Conservation (phyloP, 2,113 vertebrate species). For the Hyla sarda region DNA sequence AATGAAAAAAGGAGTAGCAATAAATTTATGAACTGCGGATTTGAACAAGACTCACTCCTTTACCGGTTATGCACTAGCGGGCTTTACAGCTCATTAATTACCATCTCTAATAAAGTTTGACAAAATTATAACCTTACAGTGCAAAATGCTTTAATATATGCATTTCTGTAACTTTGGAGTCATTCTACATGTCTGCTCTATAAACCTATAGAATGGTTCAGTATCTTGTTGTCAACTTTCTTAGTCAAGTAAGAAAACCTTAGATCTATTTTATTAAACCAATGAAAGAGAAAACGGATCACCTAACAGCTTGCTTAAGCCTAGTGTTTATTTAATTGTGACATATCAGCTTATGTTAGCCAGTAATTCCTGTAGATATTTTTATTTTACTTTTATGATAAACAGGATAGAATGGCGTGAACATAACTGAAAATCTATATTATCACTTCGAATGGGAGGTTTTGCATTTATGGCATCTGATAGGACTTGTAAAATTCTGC, state of each 20-base stretch:
- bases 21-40: conserved; percentile 80
- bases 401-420: not conserved
- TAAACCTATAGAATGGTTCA: conserved; percentile 77
- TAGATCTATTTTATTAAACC: conserved; percentile 45
- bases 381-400: not conserved
- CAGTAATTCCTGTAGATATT: not conserved
- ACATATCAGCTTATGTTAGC: not conserved
- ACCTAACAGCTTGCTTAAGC: conserved; percentile 12
- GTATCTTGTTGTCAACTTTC: conserved; percentile 66
- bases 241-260: conserved; percentile 53
- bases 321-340: conserved; percentile 13
- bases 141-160: conserved; percentile 86
- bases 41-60: conserved; percentile 77
- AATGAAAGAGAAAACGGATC: conserved; percentile 40
- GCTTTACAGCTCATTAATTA: conserved; percentile 89
- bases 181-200: conserved; percentile 76
- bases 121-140: conserved; percentile 88
- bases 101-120: conserved; percentile 87
- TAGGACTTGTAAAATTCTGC: not conserved
- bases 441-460: not conserved
- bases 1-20: conserved; percentile 75
- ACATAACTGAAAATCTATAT: conserved; percentile 5
- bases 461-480: not conserved
- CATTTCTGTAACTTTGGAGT: conserved; percentile 79
- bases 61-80: conserved; percentile 81